phyloP scores from a whole-genome alignment of 2,797 vertebrate genomes.

The Cynodonichthys magdalenae region DNA sequence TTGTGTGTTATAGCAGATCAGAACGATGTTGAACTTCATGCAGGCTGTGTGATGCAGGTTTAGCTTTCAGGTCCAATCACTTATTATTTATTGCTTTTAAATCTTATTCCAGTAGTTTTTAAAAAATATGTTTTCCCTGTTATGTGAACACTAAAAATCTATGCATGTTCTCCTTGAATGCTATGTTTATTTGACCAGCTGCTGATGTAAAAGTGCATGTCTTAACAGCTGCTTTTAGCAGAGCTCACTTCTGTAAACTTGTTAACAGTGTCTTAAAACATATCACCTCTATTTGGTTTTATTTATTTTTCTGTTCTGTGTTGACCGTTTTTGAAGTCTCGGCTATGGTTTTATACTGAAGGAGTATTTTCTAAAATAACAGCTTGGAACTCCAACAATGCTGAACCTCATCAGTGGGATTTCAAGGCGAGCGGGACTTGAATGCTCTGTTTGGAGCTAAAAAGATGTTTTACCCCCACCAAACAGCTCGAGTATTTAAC shows the following conservation, averaged over 20 bases:
- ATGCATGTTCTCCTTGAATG: conserved; percentile 80
- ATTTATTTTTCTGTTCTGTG: conserved; percentile 14
- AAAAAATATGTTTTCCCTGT: conserved; percentile 61
- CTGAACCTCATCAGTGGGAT: conserved; percentile 33
- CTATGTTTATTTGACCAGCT: conserved; percentile 56
- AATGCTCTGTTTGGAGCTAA: conserved; percentile 15
- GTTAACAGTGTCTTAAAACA: conserved; percentile 56
- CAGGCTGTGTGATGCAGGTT: conserved; percentile 5
- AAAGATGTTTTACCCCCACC: conserved; percentile 5
- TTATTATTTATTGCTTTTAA: conserved; percentile 35
- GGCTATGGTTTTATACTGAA: conserved; percentile 44
- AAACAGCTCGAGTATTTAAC: conserved; percentile 31
- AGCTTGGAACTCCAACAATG: conserved; percentile 8
- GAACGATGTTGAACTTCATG: conserved; percentile 7
- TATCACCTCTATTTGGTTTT: conserved; percentile 42
- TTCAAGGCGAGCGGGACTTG: conserved; percentile 16
- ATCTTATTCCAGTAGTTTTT: conserved; percentile 31
- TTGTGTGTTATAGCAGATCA: conserved; percentile 14
- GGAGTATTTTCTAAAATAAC: conserved; percentile 49
- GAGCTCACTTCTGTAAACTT: conserved; percentile 55
- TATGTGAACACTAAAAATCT: conserved; percentile 77
- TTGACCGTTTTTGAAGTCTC: conserved; percentile 24
- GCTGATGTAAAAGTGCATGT: conserved; percentile 70
- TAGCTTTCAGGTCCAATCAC: conserved; percentile 13
- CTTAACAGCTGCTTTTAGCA: conserved; percentile 54